Evolutionary conservation across 64 coral and sea anemone genomes (phyloP), one percentile per base, ranked within the genome.

Genomic region (Stichodactyla mertensii): DNA sequence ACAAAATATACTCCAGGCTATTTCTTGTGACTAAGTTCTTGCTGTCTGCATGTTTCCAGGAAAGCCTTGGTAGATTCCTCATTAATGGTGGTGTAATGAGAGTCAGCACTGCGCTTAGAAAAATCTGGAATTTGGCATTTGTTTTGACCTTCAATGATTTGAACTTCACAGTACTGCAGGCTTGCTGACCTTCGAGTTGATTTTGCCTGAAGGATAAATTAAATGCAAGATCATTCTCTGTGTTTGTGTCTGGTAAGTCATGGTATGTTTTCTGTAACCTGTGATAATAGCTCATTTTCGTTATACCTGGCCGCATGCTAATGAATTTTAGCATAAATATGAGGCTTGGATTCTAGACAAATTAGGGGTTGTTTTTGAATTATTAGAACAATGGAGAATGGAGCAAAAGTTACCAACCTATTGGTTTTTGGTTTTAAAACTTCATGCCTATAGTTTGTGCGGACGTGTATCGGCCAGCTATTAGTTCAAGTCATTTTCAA

Each of bases 51-150:
- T 52, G 90, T 92, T 92, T 92, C 60, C 15, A 87, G 20, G n/a
- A 92, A 27, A 18, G 90, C 90, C 74, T 86, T 82, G 22, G 90
- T 92, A 74, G 84, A 87, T 60, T 92, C 90, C 60, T 92, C 90
- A 77, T 92, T 92, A 10, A 92, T 92, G 6, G 53, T 87, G 8
- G 90, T 92, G 16, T 92, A 92, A 23, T 92, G 85, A 15, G 90
- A 87, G 77, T 87, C 55, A 60, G 85, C 85, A 56, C 51, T 70
- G 16, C 62, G 83, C 31, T 52, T 36, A 5, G 23, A 20, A 12
- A 58, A 45, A 45, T 45, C 45, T 82, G 78, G 69, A 6, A 56
- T 12, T 89, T 82, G 81, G 14, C 16, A 19, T 83, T 52, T 56
- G 52, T 16, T 78, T 79, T 92, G 77, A 45, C 85, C 77, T 55